phyloP scores from a whole-genome alignment of 2,113 vertebrate species.

The Tapirus terrestris region DNA sequence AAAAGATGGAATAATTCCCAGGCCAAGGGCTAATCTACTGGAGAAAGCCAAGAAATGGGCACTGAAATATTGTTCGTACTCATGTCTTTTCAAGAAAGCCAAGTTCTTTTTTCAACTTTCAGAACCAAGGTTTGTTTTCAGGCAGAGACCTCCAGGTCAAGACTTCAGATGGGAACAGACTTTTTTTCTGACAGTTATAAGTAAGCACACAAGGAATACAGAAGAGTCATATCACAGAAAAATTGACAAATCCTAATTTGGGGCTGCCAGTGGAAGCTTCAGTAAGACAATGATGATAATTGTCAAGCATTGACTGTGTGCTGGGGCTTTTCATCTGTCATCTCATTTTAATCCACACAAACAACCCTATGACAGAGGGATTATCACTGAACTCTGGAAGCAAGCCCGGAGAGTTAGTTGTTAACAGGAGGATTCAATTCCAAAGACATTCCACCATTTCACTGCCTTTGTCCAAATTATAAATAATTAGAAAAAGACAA shows the following conservation, averaged over 20 bases:
- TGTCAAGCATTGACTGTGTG: neutral
- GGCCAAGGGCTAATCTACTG: slow-evolving; percentile 67
- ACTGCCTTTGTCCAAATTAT: neutral
- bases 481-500: slow-evolving; percentile 49
- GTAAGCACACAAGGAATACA: neutral
- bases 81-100: slow-evolving; percentile 48
- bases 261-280: neutral
- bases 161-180: slow-evolving; percentile 23
- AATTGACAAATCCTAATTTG: neutral
- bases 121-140: slow-evolving; percentile 60
- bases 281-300: neutral
- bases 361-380: neutral
- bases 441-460: neutral
- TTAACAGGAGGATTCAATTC: neutral
- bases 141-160: slow-evolving; percentile 56
- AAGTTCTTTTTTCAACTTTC: slow-evolving; percentile 53
- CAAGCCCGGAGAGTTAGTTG: neutral
- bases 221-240: slow-evolving; percentile 1
- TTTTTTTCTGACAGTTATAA: slow-evolving; percentile 35
- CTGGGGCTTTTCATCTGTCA: neutral
- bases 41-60: slow-evolving; percentile 57
- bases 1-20: slow-evolving; percentile 64
- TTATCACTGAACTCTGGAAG: neutral
- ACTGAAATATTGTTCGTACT: slow-evolving; percentile 42
- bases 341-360: slow-evolving; percentile 19